Evolutionary conservation across 2,113 vertebrate genomes (phyloP).

Genomic region (Entomyzon cyanotis): DNA sequence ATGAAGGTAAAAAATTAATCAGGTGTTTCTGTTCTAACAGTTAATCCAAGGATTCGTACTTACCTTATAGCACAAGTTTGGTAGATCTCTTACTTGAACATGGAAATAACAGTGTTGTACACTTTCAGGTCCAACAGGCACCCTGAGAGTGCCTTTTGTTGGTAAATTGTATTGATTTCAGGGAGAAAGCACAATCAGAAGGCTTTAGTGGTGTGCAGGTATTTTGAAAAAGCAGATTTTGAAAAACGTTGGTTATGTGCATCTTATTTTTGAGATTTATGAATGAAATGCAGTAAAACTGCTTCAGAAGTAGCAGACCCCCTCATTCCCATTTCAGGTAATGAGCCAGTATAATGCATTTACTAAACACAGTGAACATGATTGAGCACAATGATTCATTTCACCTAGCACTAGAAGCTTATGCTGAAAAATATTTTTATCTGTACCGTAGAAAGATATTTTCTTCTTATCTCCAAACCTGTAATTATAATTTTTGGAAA

Average conservation of each 20-base stretch:
- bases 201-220: not conserved
- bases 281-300: not conserved
- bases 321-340: not conserved
- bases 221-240: not conserved
- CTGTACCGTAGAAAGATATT: not conserved
- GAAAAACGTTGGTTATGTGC: not conserved
- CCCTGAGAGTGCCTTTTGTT: not conserved
- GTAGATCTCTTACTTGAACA: not conserved
- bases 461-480: not conserved
- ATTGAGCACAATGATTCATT: not conserved
- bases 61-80: not conserved
- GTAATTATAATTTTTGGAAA: conserved; percentile 33
- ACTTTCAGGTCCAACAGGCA: not conserved
- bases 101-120: not conserved
- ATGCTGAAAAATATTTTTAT: not conserved
- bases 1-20: not conserved
- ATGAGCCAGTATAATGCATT: not conserved
- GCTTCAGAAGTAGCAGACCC: not conserved
- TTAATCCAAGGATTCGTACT: not conserved
- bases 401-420: not conserved
- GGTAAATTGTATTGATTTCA: not conserved
- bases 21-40: not conserved
- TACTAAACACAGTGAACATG: not conserved
- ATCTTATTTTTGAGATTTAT: not conserved
- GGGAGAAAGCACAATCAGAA: not conserved